Base-by-base conservation (phyloP, 2,113 vertebrate genomes). In the Poeciliopsis prolifica region DNA sequence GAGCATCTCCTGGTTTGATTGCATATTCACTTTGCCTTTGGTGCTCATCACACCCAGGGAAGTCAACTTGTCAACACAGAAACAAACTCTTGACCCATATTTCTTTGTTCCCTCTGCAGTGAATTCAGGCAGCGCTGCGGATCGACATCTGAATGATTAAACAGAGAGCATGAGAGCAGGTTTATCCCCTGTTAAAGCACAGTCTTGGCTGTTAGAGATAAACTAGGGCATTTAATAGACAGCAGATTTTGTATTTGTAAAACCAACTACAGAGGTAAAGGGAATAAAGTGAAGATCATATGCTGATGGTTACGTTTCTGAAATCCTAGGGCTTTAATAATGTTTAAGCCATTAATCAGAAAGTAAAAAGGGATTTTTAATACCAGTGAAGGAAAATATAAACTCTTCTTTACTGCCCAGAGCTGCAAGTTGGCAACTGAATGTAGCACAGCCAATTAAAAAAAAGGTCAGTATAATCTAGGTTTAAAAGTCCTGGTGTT, bases 21-120 rank as follows among this genome's bases (percentile, higher is more conserved):
- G 13, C 28, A 70, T 58, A 84, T 88, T 86, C 81, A 60, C 72
- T 88, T 86, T 84, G 78, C 63, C 17, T 65, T 71, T 71, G 72
- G 63, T 68, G 71, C 68, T 75, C 54, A 66, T 54, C 65, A 13
- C 63, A 67, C 68, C 72, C n/a, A 29, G 81, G 77, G 75, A 81
- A 61, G 65, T 17, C 6, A 71, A 24, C 65, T 68, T 75, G 76
- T 82, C 81, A 76, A 75, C 86, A 83, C 75, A 70, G 61, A 82
- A 64, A 84, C 63, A 60, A 30, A 58, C 81, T 48, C n/a, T 12
- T 79, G 84, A 85, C 86, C 86, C 48, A 83, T 70, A 28, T 28
- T 28, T 28, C 28, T 86, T 87, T 63, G 58, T 63, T 0, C 15
- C 67, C 19, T 58, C 37, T 33, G 65, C 67, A 87, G 75, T 74